Conservation (phyloP, 2,113 vertebrate species). For the Paratilapia polleni region DNA sequence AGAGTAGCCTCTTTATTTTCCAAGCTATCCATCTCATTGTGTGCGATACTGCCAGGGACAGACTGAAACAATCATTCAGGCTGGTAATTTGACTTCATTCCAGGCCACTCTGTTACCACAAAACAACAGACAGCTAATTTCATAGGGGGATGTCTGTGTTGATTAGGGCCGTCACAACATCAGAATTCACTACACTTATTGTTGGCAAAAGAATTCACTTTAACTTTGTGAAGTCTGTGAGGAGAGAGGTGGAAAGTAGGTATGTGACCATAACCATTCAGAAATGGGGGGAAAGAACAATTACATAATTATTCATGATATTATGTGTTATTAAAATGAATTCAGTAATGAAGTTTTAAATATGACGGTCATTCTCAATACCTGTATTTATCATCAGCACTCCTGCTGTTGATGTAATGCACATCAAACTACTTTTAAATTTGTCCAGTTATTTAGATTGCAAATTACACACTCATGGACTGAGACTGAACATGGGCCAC, state of each 20-base stretch:
- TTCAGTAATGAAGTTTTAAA: no score
- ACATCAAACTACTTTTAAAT: neutral
- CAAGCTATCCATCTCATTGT: neutral
- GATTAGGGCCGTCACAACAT: neutral
- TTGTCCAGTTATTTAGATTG: neutral
- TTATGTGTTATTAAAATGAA: no score
- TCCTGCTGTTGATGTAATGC: neutral
- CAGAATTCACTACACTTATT: neutral
- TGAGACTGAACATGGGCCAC: neutral
- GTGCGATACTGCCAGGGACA: neutral
- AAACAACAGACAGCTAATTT: neutral
- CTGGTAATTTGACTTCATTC: neutral
- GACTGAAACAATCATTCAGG: neutral
- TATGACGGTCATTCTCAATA: neutral
- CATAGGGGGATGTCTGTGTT: neutral
- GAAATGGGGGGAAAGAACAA: no score
- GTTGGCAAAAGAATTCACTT: neutral
- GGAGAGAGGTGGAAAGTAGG: no score
- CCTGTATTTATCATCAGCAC: neutral
- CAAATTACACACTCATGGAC: neutral
- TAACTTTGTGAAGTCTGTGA: no score
- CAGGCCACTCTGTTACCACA: neutral
- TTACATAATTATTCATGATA: no score
- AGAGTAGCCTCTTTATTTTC: neutral
- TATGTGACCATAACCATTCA: no score